Evolutionary conservation across 2,113 vertebrate genomes (phyloP), one percentile per base, ranked within the genome.

Genomic region (Aspidoscelis tigris): DNA sequence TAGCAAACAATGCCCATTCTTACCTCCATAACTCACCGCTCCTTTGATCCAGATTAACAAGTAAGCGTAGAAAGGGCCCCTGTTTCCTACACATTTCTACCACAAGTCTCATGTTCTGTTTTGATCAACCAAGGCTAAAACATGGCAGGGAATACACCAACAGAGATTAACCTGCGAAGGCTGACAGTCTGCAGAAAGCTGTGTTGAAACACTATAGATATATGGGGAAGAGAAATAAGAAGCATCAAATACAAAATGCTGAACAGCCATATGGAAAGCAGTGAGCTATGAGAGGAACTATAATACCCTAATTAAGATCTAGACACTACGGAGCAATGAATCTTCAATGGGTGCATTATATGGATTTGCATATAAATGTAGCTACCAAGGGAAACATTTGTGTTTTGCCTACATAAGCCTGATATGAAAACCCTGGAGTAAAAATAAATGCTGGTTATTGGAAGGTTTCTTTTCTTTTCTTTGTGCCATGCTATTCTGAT

Each of bases 231-330:
- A 53, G 4, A 61, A 18, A 53, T 39, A 76, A 76, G 53, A 76
- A 76, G 47, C n/a, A 66, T 44, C 21, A 39, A 21, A 16, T 68
- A 83, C 44, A 41, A 76, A 53, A 76, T 69, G 74, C 64, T 76
- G 82, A 76, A n/a, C 64, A 83, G 74, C 65, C 65, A 83, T 55
- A 83, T 58, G 82, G 74, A 68, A 76, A 76, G 82, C 44, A 20
- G 21, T 14, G 61, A 76, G 74, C 65, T 41, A 50, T 83, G 82
- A 83, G 82, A 68, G 47, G 47, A 50, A 53, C 74, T 76, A 69
- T 83, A 76, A 83, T 83, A 83, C 69, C 53, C 74, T 76, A 83
- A 83, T 76, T 83, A 83, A 83, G 74, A 76, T 69, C 74, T 53
- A 76, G 82, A 41, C 73, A 69, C 74, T 65, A 76, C 41, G 58